A percentile compares a stretch with the other conserved stretches of the same genome.
Evolutionary conservation across 2,113 vertebrate genomes (phyloP).

Genomic region (Accipiter cooperii): DNA sequence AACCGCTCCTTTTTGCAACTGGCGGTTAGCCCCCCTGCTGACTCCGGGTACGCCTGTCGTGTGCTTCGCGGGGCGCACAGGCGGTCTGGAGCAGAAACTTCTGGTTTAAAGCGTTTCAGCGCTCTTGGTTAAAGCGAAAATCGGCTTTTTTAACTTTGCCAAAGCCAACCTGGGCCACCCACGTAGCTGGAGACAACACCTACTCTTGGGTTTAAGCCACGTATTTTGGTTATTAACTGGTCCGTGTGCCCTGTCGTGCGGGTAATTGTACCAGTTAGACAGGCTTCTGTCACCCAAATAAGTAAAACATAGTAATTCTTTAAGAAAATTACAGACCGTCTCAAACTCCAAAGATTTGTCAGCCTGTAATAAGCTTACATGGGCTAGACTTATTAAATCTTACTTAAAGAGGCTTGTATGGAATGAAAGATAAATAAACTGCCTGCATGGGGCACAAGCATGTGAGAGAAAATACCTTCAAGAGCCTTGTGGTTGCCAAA

Average conservation of each 20-base stretch:
- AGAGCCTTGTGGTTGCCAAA: rapidly evolving
- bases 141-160: background rate
- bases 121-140: background rate
- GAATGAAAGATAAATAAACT: background rate
- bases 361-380: background rate
- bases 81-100: background rate
- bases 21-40: rapidly evolving
- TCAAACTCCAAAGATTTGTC: background rate
- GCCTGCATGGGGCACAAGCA: background rate
- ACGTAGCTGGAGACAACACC: background rate
- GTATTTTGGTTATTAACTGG: background rate
- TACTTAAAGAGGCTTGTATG: background rate
- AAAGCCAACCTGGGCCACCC: rapidly evolving
- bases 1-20: rapidly evolving
- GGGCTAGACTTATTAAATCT: background rate
- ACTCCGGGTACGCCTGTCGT: rapidly evolving
- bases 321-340: background rate
- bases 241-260: background rate
- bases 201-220: background rate
- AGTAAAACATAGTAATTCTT: background rate
- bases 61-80: rapidly evolving
- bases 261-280: background rate
- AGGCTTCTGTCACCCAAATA: background rate
- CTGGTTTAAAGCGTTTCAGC: background rate
- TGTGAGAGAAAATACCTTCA: background rate